Base-by-base conservation (phyloP, 1,140 invertebrate species). In the Penaeus chinensis region DNA sequence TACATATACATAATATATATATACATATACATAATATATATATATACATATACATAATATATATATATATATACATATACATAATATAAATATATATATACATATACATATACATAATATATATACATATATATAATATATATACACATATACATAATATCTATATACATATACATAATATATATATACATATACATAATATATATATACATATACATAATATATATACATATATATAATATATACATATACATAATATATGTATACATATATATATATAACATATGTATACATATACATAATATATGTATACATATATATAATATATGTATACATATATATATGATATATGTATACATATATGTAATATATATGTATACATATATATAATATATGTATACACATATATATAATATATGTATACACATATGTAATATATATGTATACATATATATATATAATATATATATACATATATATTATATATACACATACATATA, bases 1-100 rank as follows among this genome's bases (percentile, higher is more conserved):
- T 71, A 71, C 22, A 71, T 24, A 71, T 71, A 71, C 22, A 71
- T 71, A 71, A 18, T 71, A 71, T 71, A 71, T 71, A 71, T 71
- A 71, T 71, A n/a, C 22, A 71, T 24, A 71, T 71, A 71, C 32
- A 71, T n/a, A 3, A n/a, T 8, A 71, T n/a, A 71, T n/a, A 71
- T 8, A 71, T n/a, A 71, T 71, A 71, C 32, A 71, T 24, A n/a
- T 71, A 71, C 32, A 71, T n/a, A 71, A 18, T 1, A 71, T n/a
- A 71, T n/a, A 71, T 71, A 71, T n/a, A 71, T 71, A 71, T 71
- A 71, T n/a, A 71, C 22, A 71, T 24, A 22, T n/a, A 24, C 11
- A 24, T 24, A 71, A 18, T n/a, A 27, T 4, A 71, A 24, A 69
- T 69, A 69, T 69, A 69, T 69, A 69, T 69, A 69, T 69, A 69